Base-by-base conservation (phyloP, 2,888 invertebrate species). In the Drosophila tanythrix region DNA sequence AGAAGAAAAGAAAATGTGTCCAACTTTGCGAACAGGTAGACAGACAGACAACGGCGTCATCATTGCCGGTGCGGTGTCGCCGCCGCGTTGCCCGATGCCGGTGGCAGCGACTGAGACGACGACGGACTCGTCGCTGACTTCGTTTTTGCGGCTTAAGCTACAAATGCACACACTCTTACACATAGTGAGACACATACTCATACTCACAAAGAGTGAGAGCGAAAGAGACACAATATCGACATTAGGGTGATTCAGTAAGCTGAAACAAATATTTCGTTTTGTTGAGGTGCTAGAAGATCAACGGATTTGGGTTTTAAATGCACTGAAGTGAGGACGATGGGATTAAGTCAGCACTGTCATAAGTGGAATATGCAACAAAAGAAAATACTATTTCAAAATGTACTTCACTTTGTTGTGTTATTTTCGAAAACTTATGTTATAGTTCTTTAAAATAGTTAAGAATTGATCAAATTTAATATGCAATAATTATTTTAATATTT, bases 11-110 rank as follows among this genome's bases (percentile, higher is more conserved):
- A 90, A 90, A 89, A 86, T 80, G 89, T 83, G 89, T 78, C 90
- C 90, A 83, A 90, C 90, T 78, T 81, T 70, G 81, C 76, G 89
- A 86, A 86, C 85, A 86, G 85, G 85, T 86, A 86, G 90, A 86
- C 89, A 66, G 21, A 46, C 62, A 58, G 70, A 48, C 70, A 64
- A 62, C 82, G 79, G 74, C 82, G 70, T 74, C 70, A 71, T 59
- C 79, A 70, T 66, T 67, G 82, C 75, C 74, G 82, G 74, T 73
- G 29, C 70, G 76, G 74, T 78, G 27, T 27, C 25, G 46, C 46
- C 46, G 72, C 67, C 57, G 66, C 74, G 76, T 67, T 68, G 82
- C 33, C 48, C 68, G 70, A 55, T 79, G 87, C 77, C 77, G 87
- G 74, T 76, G 86, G 86, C 82, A 74, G 77, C 81, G 83, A 72